Percentiles rank a stretch among this genome's conserved stretches.
These are phyloP conservation scores for Eilema griseolum DNA, from an alignment of 2,888 invertebrate species.

Conservation along the genomic window DNA sequence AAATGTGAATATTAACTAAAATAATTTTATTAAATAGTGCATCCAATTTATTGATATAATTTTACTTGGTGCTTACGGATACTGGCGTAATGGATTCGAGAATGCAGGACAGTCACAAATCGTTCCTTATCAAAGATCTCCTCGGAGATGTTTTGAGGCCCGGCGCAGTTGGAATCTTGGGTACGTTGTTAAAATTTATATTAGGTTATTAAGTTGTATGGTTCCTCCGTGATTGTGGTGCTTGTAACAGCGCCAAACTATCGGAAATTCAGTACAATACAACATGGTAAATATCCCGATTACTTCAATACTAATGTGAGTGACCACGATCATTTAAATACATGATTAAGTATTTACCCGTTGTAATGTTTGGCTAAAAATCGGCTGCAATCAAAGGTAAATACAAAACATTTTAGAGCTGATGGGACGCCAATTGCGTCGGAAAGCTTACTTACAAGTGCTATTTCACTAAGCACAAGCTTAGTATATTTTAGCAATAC, in stretches of 20 bases:
- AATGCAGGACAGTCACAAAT: slow-evolving; percentile 90
- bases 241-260: too few relatives aligned
- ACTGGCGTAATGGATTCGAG: slow-evolving; percentile 64
- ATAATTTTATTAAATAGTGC: background rate
- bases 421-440: background rate
- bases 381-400: background rate
- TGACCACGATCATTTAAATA: too few relatives aligned
- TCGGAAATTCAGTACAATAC: too few relatives aligned
- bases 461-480: background rate
- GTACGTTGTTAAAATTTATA: slow-evolving; percentile 42
- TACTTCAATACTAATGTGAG: too few relatives aligned
- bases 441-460: background rate
- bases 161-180: slow-evolving; percentile 55
- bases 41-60: background rate
- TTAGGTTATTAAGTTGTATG: background rate
- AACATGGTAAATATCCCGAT: too few relatives aligned
- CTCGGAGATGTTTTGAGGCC: slow-evolving; percentile 91
- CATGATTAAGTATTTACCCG: background rate
- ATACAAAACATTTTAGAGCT: background rate
- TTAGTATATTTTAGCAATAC: too few relatives aligned
- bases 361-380: background rate
- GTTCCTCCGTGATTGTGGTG: too few relatives aligned
- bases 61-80: slow-evolving; percentile 1
- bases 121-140: slow-evolving; percentile 94
- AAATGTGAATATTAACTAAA: slow-evolving; percentile 17